These are phyloP conservation scores for Canis aureus DNA, from an alignment of 2,113 vertebrate genomes.

Conservation along the genomic window DNA sequence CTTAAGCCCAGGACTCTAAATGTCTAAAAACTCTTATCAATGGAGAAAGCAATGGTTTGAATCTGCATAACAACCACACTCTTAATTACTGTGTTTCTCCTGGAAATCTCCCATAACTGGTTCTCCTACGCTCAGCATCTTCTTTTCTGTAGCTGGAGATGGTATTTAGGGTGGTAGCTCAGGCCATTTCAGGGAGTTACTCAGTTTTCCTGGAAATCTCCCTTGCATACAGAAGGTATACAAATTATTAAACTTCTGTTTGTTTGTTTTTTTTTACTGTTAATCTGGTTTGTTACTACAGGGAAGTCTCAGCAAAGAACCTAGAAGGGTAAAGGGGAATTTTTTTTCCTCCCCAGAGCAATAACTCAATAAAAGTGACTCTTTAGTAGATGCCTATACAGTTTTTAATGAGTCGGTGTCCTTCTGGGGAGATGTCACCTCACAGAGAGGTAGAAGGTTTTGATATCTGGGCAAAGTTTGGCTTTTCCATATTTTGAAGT, in stretches of 20 bases:
- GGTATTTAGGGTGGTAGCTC: neutral
- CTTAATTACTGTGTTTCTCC: neutral
- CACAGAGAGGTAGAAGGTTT: neutral
- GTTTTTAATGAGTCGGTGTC: neutral
- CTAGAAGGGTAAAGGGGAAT: neutral
- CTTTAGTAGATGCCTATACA: neutral
- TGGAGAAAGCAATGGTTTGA: neutral
- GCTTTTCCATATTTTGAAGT: constrained; percentile 11
- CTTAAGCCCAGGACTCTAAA: neutral
- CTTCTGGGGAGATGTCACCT: neutral
- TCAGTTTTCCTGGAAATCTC: neutral
- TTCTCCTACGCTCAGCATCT: neutral
- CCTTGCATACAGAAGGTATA: neutral
- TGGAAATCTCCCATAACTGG: neutral
- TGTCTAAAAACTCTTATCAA: constrained; percentile 9
- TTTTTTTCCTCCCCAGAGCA: neutral
- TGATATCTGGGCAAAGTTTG: constrained; percentile 61
- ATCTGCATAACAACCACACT: neutral
- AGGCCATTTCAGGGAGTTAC: neutral
- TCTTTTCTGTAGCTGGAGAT: neutral
- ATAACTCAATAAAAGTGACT: constrained; percentile 4
- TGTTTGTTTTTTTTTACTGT: neutral
- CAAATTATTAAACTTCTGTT: neutral
- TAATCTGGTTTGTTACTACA: neutral
- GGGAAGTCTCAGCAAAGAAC: neutral